Evolutionary conservation across 2,113 vertebrate genomes (phyloP), one percentile per base, ranked within the genome.

Genomic region (Siniperca knerii): DNA sequence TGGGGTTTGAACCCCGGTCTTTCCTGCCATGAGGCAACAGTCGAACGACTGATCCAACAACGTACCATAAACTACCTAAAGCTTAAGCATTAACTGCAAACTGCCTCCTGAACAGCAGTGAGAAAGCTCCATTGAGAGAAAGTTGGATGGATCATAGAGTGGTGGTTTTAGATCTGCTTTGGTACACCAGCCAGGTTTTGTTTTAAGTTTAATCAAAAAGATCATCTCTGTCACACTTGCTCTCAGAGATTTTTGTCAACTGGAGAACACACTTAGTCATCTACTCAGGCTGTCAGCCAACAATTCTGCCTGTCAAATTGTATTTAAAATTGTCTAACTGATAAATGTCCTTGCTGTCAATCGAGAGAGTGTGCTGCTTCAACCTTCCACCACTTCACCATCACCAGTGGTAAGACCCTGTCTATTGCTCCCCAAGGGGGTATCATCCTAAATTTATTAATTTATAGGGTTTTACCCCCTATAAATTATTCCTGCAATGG

Each of bases 401-500:
- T 65, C 78, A 54, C 20, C 8, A 18, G n/a, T 16, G 71, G n/a
- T 74, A 60, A 55, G 54, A 88, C 18, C 35, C 35, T n/a, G 5
- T 16, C 61, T 60, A 11, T 44, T 46, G 12, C 29, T 79, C 73
- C 21, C 75, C 7, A 21, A 25, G 29, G 57, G 35, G 12, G 6
- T 8, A 65, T 70, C 79, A 65, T 72, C 42, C 66, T 55, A 71
- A 58, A 4, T 57, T 50, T 73, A 75, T 73, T 61, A 52, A 76
- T 75, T 79, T 40, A 79, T 55, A 77, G 42, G 79, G 33, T 71
- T 82, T 84, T 68, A 76, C 33, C 58, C 15, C 7, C 35, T 20
- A 74, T 79, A 61, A 82, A 82, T 77, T 58, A 84, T 83, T 83
- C 61, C 57, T 75, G 62, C 46, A 52, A 42, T 20, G 42, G 71